These are phyloP conservation scores for Blastobasis lacticolella DNA, from an alignment of 2,888 invertebrate species.

Conservation along the genomic window DNA sequence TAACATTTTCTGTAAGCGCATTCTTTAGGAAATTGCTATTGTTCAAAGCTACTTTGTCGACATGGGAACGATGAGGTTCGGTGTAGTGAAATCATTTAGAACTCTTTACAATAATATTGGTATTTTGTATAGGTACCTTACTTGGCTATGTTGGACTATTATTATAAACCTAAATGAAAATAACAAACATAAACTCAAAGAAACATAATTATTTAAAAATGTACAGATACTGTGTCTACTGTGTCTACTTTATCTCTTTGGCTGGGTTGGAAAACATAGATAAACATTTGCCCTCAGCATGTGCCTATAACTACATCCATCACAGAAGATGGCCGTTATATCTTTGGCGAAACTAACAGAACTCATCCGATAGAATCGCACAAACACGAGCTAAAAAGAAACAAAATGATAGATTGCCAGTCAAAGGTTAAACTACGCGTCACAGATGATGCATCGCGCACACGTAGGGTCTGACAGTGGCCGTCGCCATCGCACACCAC, in stretches of 20 bases:
- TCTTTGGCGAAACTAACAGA: no score
- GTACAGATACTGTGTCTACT: no score
- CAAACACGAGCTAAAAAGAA: no score
- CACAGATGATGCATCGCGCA: slow-evolving; percentile 1
- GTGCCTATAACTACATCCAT: background rate
- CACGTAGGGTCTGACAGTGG: no score
- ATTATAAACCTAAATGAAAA: slow-evolving; percentile 11
- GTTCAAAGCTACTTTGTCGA: background rate
- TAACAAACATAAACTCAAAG: slow-evolving; percentile 11
- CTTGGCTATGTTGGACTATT: background rate
- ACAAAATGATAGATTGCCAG: slow-evolving; percentile 30
- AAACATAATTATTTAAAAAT: no score
- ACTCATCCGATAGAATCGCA: no score
- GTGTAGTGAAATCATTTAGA: background rate
- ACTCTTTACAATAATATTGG: background rate
- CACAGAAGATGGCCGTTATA: slow-evolving; percentile 5
- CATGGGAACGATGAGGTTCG: background rate
- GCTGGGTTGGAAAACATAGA: no score
- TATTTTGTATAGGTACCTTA: background rate
- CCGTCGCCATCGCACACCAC: no score
- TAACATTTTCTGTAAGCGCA: slow-evolving; percentile 16
- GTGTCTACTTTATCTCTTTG: no score
- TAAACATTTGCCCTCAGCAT: no score
- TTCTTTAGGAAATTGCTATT: background rate
- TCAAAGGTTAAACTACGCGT: slow-evolving; percentile 39